Evolutionary conservation across 2,113 vertebrate species (phyloP), one percentile per base, ranked within the genome.

Genomic region (Leiothrix lutea): DNA sequence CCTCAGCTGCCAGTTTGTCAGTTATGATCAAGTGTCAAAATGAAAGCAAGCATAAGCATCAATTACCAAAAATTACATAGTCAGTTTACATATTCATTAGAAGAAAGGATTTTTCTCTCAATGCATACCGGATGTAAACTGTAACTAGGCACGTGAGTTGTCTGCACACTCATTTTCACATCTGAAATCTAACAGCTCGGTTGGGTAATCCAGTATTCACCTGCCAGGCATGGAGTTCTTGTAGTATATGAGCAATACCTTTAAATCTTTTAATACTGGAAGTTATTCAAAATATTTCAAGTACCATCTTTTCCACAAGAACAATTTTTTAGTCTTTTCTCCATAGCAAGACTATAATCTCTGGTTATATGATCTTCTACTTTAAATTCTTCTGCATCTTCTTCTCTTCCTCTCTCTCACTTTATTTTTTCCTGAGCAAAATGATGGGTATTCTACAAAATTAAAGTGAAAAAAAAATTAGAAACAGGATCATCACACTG

Each of bases 201-300:
- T 75, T 94, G 48, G 28, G 53, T 80, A 96, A 96, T 90, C 88
- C 82, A 78, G 56, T 74, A 48, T 78, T 96, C 88, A 96, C 61
- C 90, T 94, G 72, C 64, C 61, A 95, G 80, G 65, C 80, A 92
- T 78, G 57, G 28, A 83, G 25, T 78, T 88, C 67, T 80, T 93
- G 47, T 47, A 29, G 35, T 56, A 78, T 26, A 83, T 80, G 67
- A 93, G 44, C 56, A 74, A 48, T 51, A 28, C 28, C 38, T 93
- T 35, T 31, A 88, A 95, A 73, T 84, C 51, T 81, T 96, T 96
- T 92, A 78, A 81, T 84, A 73, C 25, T 74, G 64, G 14, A 65
- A 11, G 72, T 69, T 83, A 74, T 80, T 86, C 10, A 83, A 78
- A 77, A 22, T 45, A 53, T 80, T 74, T 90, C 31, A 60, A 71